phyloP scores from a whole-genome alignment of 2,888 invertebrate genomes.

The Romanomermis culicivorax region DNA sequence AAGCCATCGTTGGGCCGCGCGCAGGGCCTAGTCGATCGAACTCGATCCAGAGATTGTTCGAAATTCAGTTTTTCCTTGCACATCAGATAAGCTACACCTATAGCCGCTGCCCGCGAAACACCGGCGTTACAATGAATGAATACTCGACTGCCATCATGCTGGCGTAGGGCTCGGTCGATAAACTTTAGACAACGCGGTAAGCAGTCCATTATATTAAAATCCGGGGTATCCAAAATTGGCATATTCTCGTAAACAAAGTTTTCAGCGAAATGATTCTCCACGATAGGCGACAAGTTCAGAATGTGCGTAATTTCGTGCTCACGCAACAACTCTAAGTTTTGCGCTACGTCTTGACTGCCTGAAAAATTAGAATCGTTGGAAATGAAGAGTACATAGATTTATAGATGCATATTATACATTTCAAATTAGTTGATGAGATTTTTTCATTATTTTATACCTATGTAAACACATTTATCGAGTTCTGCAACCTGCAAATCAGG shows the following conservation, averaged over 20 bases:
- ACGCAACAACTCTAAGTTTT: conserved; percentile 26
- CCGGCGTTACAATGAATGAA: conserved; percentile 27
- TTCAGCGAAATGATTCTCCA: conserved; percentile 28
- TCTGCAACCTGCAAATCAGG: no score
- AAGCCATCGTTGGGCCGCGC: conserved; percentile 29
- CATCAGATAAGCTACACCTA: conserved; percentile 30
- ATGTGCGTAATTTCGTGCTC: conserved; percentile 31
- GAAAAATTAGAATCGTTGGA: no score
- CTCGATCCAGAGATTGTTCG: conserved; percentile 23
- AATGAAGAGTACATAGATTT: no score
- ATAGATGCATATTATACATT: no score
- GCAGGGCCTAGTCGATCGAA: conserved; percentile 21
- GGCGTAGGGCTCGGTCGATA: conserved; percentile 24
- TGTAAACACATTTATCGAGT: no score
- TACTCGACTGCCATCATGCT: conserved; percentile 9
- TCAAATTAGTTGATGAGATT: no score
- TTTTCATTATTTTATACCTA: no score
- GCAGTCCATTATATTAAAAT: conserved; percentile 22
- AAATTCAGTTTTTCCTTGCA: conserved; percentile 12
- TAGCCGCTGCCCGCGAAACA: conserved; percentile 30
- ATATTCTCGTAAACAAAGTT: conserved; percentile 28
- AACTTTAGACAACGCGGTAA: conserved; percentile 27
- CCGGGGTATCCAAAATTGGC: conserved; percentile 29
- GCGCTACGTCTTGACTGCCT: conserved; percentile 34
- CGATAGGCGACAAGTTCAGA: conserved; percentile 30